phyloP scores from a whole-genome alignment of 2,888 invertebrate species.

The Ophion ellenae region DNA sequence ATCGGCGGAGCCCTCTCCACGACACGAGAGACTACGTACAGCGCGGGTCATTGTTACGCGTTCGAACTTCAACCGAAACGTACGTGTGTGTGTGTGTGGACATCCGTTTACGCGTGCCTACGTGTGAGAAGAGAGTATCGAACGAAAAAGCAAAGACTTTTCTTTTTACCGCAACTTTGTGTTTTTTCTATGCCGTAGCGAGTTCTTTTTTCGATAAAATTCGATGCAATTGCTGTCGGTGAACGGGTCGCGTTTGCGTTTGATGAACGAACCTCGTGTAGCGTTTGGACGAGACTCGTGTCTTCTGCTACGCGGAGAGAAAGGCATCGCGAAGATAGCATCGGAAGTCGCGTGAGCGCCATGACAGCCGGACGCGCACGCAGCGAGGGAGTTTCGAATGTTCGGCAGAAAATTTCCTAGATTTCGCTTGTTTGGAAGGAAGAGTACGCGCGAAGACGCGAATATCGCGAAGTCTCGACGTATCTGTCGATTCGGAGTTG shows the following conservation, averaged over 20 bases:
- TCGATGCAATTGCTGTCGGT: not conserved
- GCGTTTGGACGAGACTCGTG: slow-evolving; percentile 18
- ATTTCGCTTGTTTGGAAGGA: not conserved
- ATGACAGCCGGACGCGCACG: slow-evolving; percentile 12
- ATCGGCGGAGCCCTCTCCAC: slow-evolving; percentile 61
- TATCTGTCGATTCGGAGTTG: not conserved
- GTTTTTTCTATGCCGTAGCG: not conserved
- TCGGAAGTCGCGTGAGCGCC: slow-evolving; percentile 44
- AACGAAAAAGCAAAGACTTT: not conserved
- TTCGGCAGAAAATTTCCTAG: not conserved
- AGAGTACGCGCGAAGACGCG: not conserved
- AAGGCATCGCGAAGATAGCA: slow-evolving; percentile 19
- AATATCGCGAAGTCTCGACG: not conserved
- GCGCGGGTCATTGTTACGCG: slow-evolving; percentile 30
- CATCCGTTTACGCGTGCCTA: not conserved
- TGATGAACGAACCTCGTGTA: slow-evolving; percentile 20
- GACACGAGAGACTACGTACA: not conserved
- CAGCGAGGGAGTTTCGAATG: slow-evolving; percentile 39
- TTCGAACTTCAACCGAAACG: slow-evolving; percentile 18
- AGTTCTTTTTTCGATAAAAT: not conserved
- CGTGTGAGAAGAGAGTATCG: not conserved
- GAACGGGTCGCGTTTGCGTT: not conserved
- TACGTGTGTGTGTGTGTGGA: not conserved
- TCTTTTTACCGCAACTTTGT: not conserved
- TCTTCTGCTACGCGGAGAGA: slow-evolving; percentile 54